Evolutionary conservation across 2,113 vertebrate species (phyloP).

Genomic region (Andinoacara biseriatus): DNA sequence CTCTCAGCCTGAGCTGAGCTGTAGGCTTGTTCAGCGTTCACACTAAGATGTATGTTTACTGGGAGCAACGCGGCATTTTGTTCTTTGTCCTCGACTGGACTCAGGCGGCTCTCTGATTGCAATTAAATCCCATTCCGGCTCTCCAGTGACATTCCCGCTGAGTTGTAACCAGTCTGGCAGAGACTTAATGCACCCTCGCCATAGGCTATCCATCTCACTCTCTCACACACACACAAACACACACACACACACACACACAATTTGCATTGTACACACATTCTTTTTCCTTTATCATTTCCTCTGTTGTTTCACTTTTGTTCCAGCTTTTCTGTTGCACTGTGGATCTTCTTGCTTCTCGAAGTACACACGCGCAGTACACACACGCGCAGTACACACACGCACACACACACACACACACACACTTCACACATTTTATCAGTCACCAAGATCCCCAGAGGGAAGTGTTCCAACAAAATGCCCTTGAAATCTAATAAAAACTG

Average conservation of each 20-base stretch:
- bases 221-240: constrained; percentile 24
- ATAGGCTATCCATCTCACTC: constrained; percentile 74
- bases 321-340: not conserved
- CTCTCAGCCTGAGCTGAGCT: constrained; percentile 37
- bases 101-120: constrained; percentile 67
- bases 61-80: not conserved
- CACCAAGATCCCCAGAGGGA: constrained; percentile 43
- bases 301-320: constrained; percentile 22
- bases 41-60: constrained; percentile 57
- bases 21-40: constrained; percentile 43
- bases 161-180: constrained; percentile 74
- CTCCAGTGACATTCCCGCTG: constrained; percentile 70
- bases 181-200: constrained; percentile 70
- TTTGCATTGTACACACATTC: constrained; percentile 4
- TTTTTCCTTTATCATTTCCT: constrained; percentile 14
- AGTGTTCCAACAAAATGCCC: constrained; percentile 53
- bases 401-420: constrained; percentile 18
- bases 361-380: constrained; percentile 2
- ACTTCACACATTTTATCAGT: constrained; percentile 41
- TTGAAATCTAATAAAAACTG: constrained; percentile 71
- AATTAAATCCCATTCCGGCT: constrained; percentile 74
- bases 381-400: constrained; percentile 16
- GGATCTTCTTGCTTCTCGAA: not conserved
- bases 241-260: not conserved
- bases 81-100: constrained; percentile 59